Conservation (phyloP, 2,888 invertebrate genomes). For the Schrankia costaestrigalis region DNA sequence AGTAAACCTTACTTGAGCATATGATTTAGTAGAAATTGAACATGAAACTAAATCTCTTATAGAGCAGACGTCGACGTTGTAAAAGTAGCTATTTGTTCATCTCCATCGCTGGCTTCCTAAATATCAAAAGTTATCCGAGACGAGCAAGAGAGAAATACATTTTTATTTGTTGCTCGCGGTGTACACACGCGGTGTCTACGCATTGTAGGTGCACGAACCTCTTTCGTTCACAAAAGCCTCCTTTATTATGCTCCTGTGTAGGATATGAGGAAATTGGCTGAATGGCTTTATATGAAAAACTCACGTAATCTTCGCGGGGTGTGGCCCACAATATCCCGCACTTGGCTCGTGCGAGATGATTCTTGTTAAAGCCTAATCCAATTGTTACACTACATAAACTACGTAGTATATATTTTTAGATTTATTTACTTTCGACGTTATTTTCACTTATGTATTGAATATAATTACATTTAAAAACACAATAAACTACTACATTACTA, state of each 20-base stretch:
- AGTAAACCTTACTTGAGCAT: slow-evolving; percentile 33
- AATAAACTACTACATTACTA: too few species aligned
- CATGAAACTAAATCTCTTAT: slow-evolving; percentile 44
- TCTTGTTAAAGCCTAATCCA: slow-evolving; percentile 48
- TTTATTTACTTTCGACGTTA: too few species aligned
- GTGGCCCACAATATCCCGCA: slow-evolving; percentile 69
- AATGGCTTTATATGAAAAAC: slow-evolving; percentile 79
- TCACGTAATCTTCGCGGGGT: slow-evolving; percentile 71
- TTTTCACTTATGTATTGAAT: too few species aligned
- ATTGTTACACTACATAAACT: slow-evolving; percentile 44
- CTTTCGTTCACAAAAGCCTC: slow-evolving; percentile 74
- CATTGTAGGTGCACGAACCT: slow-evolving; percentile 73
- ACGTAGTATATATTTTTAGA: neutral
- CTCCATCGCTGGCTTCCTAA: slow-evolving; percentile 53
- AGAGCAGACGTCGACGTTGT: slow-evolving; percentile 46
- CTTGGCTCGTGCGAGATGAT: slow-evolving; percentile 53
- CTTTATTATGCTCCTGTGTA: slow-evolving; percentile 76
- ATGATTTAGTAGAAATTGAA: slow-evolving; percentile 48
- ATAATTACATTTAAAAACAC: too few species aligned
- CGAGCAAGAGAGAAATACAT: slow-evolving; percentile 54
- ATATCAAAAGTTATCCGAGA: slow-evolving; percentile 60
- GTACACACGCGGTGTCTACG: slow-evolving; percentile 57
- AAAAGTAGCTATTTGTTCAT: slow-evolving; percentile 58
- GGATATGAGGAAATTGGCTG: slow-evolving; percentile 79
- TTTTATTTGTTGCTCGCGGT: slow-evolving; percentile 54